Conservation (phyloP, 2,888 invertebrate species). For the Phanerotoma sp. region DNA sequence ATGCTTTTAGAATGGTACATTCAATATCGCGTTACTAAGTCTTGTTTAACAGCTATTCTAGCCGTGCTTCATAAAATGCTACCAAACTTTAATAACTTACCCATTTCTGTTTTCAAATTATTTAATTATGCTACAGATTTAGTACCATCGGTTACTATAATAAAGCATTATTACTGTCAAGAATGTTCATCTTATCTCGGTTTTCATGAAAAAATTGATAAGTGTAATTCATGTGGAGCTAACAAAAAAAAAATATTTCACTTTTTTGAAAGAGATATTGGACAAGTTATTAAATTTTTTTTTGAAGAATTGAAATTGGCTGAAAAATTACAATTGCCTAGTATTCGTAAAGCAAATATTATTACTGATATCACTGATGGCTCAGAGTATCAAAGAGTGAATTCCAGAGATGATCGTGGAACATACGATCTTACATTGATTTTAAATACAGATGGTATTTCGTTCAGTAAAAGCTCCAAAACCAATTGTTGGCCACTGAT, state of each 20-base stretch:
- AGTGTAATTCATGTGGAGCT: slow-evolving; percentile 19
- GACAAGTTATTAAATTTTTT: not conserved
- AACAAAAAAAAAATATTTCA: slow-evolving; percentile 12
- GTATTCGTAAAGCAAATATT: slow-evolving; percentile 9
- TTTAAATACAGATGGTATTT: slow-evolving; percentile 28
- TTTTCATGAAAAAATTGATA: slow-evolving; percentile 14
- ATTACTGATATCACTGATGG: slow-evolving; percentile 23
- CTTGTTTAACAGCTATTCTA: slow-evolving; percentile 14
- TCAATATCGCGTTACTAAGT: slow-evolving; percentile 19
- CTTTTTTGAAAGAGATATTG: slow-evolving; percentile 32
- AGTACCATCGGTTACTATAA: slow-evolving; percentile 4
- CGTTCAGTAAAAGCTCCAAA: slow-evolving; percentile 18
- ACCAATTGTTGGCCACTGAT: slow-evolving; percentile 28
- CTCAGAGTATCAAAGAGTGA: slow-evolving; percentile 26
- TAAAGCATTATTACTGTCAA: slow-evolving; percentile 25
- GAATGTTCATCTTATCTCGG: slow-evolving; percentile 13
- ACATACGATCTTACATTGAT: slow-evolving; percentile 27
- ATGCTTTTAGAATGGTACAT: slow-evolving; percentile 21
- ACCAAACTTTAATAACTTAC: slow-evolving; percentile 18
- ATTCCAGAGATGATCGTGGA: slow-evolving; percentile 22
- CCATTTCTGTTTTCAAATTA: slow-evolving; percentile 17
- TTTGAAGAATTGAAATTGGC: slow-evolving; percentile 3
- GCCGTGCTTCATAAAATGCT: slow-evolving; percentile 16
- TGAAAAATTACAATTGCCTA: slow-evolving; percentile 11
- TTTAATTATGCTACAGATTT: slow-evolving; percentile 16